Evolutionary conservation across 2,797 vertebrate genomes (phyloP).

Genomic region (Sebastes jordani): DNA sequence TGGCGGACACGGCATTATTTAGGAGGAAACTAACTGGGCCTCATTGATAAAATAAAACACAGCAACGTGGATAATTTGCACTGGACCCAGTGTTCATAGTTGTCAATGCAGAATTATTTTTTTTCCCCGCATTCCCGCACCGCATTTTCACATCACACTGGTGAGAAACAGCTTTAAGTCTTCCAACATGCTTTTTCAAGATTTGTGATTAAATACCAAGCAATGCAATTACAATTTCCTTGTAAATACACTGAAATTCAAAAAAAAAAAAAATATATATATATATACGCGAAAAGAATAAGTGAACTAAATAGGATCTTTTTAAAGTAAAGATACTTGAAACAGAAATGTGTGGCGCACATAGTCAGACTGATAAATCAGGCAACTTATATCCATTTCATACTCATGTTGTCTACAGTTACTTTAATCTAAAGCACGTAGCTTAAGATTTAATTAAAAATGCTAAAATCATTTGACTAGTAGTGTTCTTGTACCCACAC

Average conservation of each 20-base stretch:
- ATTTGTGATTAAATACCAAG: neutral
- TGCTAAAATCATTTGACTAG: neutral
- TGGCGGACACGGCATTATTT: fast-evolving
- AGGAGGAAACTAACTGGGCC: too few relatives aligned
- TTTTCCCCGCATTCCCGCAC: too few relatives aligned
- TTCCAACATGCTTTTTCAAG: neutral
- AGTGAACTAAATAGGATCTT: neutral
- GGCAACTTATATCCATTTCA: neutral
- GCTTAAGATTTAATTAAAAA: neutral
- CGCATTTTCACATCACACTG: too few relatives aligned
- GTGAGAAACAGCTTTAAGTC: neutral
- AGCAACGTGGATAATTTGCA: too few relatives aligned
- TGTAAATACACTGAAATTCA: neutral
- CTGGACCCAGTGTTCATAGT: too few relatives aligned
- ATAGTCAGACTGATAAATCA: neutral
- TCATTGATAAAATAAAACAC: too few relatives aligned
- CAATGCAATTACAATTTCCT: neutral
- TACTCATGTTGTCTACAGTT: neutral
- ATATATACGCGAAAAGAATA: neutral
- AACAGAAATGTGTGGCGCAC: neutral
- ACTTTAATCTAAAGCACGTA: neutral
- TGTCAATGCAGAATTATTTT: too few relatives aligned
- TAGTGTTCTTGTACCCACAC: neutral
- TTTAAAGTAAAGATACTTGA: neutral
- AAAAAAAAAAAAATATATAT: too few relatives aligned